Base-by-base conservation (phyloP, 2,113 vertebrate genomes). In the Orthonyx spaldingii region DNA sequence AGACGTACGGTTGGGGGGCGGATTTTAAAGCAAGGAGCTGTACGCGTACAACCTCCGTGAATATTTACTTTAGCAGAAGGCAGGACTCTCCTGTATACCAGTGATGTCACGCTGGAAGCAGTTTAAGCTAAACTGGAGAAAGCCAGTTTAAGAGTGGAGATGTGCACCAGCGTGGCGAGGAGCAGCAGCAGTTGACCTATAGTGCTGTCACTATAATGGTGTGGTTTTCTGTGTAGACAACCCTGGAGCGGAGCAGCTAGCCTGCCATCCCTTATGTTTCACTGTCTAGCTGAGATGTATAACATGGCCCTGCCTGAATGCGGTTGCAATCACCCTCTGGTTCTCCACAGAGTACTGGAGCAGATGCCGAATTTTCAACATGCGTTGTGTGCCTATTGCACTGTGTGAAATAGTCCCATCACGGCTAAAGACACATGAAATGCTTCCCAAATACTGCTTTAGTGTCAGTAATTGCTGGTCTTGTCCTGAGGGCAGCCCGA, bases 191-290 rank as follows among this genome's bases (percentile, higher is more conserved):
- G 85, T 90, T 97, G 94, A 96, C 94, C 96, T 96, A 95, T 94
- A 94, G 86, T 49, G 79, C 92, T 97, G 93, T 97, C 94, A 96
- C 93, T 88, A 90, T 95, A 92, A 95, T 92, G 90, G 96, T 94
- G 92, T 94, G 95, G 95, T 90, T 96, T 96, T 87, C 90, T 7
- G 0, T 96, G 92, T 96, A 96, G 96, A 94, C 94, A 95, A 82
- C 80, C 88, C 92, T 3, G 33, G 90, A 92, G 93, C 32, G 3
- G 80, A 94, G 83, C 76, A 90, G 94, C 90, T 57, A 94, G 80
- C 72, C 94, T 92, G 95, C 96, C 92, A 90, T 93, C 52, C 92
- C 88, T 84, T 96, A 71, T 94, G 94, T 95, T 96, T 96, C 90
- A 92, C 92, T 96, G 96, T 95, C 96, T 95, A 90, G 83, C 83